phyloP scores from a whole-genome alignment of 2,797 vertebrate genomes.

The Cryptoblepharus egeriae region DNA sequence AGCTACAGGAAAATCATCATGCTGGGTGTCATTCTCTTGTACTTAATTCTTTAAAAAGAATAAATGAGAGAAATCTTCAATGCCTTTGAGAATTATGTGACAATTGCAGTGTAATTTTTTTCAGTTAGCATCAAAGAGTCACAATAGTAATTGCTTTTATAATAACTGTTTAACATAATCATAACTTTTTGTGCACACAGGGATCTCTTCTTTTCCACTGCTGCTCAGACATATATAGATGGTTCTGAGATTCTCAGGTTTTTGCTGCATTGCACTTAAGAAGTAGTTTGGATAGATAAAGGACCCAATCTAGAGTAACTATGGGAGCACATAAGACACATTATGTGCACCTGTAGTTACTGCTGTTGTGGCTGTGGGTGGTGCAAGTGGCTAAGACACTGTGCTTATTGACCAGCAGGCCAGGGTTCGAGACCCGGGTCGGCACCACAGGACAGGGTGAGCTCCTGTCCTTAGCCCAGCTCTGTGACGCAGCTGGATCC shows the following conservation, averaged over 20 bases:
- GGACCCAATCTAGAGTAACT: too few relatives aligned
- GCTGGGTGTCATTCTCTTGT: not conserved
- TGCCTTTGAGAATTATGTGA: constrained; percentile 33
- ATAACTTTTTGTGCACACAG: constrained; percentile 10
- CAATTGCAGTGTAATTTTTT: constrained; percentile 53
- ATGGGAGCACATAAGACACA: too few relatives aligned
- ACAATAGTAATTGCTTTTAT: constrained; percentile 37
- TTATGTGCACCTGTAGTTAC: too few relatives aligned
- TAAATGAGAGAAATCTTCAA: constrained; percentile 24
- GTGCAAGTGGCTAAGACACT: too few relatives aligned
- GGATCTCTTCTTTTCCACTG: not conserved
- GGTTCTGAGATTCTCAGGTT: constrained; percentile 20
- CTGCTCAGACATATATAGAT: not conserved
- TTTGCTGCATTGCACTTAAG: constrained; percentile 20
- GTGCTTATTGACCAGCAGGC: too few relatives aligned
- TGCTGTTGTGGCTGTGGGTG: too few relatives aligned
- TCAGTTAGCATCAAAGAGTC: constrained; percentile 42
- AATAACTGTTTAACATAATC: constrained; percentile 36
- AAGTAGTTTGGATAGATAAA: not conserved
- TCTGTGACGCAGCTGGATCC: too few relatives aligned
- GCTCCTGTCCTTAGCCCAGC: too few relatives aligned
- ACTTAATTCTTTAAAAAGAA: constrained; percentile 30
- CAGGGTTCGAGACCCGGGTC: too few relatives aligned
- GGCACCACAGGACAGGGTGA: too few relatives aligned
- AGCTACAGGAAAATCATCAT: not conserved